Evolutionary conservation across 1,140 invertebrate genomes (phyloP).

Genomic region (Cotesia typhae): DNA sequence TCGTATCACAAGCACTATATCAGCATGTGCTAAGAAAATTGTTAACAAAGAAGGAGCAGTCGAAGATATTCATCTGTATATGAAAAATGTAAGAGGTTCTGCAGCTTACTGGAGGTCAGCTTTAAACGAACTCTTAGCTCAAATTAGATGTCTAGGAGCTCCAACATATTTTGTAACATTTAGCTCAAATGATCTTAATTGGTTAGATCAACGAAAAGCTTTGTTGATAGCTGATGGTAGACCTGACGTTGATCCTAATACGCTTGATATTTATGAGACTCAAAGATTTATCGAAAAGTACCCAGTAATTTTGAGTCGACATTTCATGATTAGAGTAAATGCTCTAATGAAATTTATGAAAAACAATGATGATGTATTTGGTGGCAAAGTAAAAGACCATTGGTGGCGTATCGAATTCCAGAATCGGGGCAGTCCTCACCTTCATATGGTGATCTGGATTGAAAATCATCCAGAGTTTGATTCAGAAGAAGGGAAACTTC

Average conservation of each 20-base stretch:
- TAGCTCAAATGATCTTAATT: conserved; percentile 55
- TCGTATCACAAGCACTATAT: conserved; percentile 49
- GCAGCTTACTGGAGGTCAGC: conserved; percentile 49
- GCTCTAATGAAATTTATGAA: too few species aligned
- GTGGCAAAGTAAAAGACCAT: too few species aligned
- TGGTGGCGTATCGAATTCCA: too few species aligned
- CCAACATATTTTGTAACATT: conserved; percentile 55
- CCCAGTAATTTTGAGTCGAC: too few species aligned
- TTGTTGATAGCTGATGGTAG: conserved; percentile 50
- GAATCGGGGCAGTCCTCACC: too few species aligned
- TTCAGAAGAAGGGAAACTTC: too few species aligned
- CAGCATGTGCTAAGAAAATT: conserved; percentile 43
- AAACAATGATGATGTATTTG: too few species aligned
- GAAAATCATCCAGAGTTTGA: too few species aligned
- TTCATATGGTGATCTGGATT: too few species aligned
- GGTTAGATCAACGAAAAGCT: conserved; percentile 50
- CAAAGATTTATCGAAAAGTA: too few species aligned
- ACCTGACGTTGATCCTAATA: conserved; percentile 45
- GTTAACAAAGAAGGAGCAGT: conserved; percentile 35
- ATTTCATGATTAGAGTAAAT: too few species aligned
- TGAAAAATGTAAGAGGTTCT: conserved; percentile 49
- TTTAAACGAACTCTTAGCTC: conserved; percentile 49
- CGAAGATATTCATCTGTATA: conserved; percentile 44
- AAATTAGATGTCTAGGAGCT: conserved; percentile 48
- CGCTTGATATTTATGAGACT: conserved; percentile 45